Base-by-base conservation (phyloP, 2,797 vertebrate genomes). In the Micrastur ruficollis region DNA sequence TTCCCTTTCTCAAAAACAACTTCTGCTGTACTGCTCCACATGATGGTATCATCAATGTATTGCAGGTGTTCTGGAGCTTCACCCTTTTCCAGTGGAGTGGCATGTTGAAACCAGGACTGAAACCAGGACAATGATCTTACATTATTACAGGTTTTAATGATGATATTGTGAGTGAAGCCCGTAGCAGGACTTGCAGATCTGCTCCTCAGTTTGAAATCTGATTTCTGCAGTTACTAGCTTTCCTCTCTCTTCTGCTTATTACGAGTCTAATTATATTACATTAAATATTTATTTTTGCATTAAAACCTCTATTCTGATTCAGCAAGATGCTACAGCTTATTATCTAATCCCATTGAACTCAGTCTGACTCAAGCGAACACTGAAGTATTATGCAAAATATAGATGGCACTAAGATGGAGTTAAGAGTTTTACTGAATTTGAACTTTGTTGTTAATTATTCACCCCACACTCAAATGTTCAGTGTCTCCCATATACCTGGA, bases 261-360 rank as follows among this genome's bases (percentile, higher is more conserved):
- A 76, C 80, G 47, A 91, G 80, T 89, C 44, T 94, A 17, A 6
- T 84, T 71, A 36, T 85, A 67, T 81, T 90, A 26, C 46, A 86
- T 97, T 76, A 93, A 94, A 86, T 93, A 93, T 91, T 96, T 88
- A 91, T 93, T 62, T 95, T 88, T 91, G 46, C 40, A 29, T 93
- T 90, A 82, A 95, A 96, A 73, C 29, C 49, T 89, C 50, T 73
- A 19, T 76, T 86, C 50, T 82, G 73, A 93, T 92, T 93, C 88
- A 95, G 65, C 47, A 90, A 70, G 83, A 67, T 36, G 38, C 31
- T 63, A 15, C 4, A 86, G 14, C 7, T 97, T 86, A 59, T 66
- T 84, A 58, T 76, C 59, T 93, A 73, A 79, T 62, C 53, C 38
- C n/a, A 66, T 2, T 62, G 65, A 94, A 81, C 83, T 80, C 40